Conservation (phyloP, 2,888 invertebrate species). For the Chouioia cunea region DNA sequence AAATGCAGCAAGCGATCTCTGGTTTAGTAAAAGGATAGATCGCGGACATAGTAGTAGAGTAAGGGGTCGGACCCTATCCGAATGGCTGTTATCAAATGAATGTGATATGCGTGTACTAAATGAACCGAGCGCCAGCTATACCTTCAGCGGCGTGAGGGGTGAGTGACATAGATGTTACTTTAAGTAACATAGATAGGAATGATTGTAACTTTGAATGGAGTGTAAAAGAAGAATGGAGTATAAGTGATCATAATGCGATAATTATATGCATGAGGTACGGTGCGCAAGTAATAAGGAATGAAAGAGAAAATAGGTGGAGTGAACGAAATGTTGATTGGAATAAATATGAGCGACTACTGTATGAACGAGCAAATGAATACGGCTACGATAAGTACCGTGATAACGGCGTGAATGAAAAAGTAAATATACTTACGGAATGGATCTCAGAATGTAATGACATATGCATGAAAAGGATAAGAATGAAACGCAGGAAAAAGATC, state of each 20-base stretch:
- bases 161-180: constrained; percentile 15
- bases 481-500: constrained; percentile 9
- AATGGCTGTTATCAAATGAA: constrained; percentile 63
- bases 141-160: neutral
- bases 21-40: no score
- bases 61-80: constrained; percentile 49
- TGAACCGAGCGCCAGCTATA: neutral
- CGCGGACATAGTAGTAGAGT: no score
- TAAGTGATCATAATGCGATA: no score
- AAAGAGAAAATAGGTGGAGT: neutral
- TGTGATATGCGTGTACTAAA: constrained; percentile 69
- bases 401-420: constrained; percentile 5
- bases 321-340: neutral
- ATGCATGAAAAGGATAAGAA: no score
- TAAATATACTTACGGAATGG: constrained; percentile 10
- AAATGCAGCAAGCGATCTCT: no score
- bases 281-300: no score
- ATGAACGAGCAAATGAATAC: constrained; percentile 73
- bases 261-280: no score
- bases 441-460: no score
- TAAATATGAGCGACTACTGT: constrained; percentile 69
- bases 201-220: no score
- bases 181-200: no score
- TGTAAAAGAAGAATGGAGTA: neutral
- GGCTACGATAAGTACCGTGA: neutral